Evolutionary conservation across 2,888 invertebrate genomes (phyloP), one percentile per base, ranked within the genome.

Genomic region (Lydus trimaculatus): DNA sequence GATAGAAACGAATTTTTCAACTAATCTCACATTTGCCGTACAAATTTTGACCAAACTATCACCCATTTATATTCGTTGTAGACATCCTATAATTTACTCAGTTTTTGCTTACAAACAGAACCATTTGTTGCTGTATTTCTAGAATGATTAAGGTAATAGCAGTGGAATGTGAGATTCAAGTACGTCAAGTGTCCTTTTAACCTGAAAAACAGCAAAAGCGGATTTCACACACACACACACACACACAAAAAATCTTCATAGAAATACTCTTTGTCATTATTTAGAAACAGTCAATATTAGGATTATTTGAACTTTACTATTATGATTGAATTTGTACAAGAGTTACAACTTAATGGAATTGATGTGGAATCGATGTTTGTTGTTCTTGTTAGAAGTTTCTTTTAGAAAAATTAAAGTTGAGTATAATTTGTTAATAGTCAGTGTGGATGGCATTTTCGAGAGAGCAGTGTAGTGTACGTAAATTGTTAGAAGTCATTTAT

Each of bases 21-120:
- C 43, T 43, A 43, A 13, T 13, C 36, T 13, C 1, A 1, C 1
- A 6, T 36, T 15, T 36, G 6, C 36, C 8, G 17, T 17, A 43
- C 43, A 43, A 43, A 43, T 43, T 43, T n/a, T 7, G 8, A 43
- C 36, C 39, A 43, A 31, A 15, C 15, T 36, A 69, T 70, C 68
- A 64, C 31, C 65, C 64, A 63, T 70, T 72, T 70, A 71, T 71
- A 70, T 73, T 72, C 73, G 67, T 66, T 48, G 52, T 59, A 63
- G 66, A 68, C 65, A 61, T 39, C 67, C n/a, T 70, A 68, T 70
- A 63, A 66, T 73, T 71, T 72, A 65, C 31, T 17, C 58, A 61
- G 65, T 70, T 71, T 70, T 67, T 63, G 71, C 52, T 59, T 71
- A 71, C 69, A 69, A 69, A 69, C 66, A 62, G 62, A 25, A 61